Base-by-base conservation (phyloP, 2,797 vertebrate species). In the Artibeus lituratus region DNA sequence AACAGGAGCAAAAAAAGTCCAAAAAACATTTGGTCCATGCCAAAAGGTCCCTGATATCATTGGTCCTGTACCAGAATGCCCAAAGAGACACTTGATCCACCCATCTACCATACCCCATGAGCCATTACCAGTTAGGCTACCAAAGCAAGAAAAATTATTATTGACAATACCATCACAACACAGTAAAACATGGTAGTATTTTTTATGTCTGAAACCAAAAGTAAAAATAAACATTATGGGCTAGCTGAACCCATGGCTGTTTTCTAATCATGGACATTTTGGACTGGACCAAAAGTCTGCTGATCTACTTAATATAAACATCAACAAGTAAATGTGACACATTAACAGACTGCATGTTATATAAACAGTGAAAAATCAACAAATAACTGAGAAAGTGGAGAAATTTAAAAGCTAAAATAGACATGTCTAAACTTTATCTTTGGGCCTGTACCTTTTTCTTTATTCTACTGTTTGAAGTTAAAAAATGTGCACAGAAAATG, bases 321-420 rank as follows among this genome's bases (percentile, higher is more conserved):
- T 44, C 32, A 92, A 76, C 29, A 92, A 76, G 32, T 55, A 88
- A 86, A 22, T 86, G n/a, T 53, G 51, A 74, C 14, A 86, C 59
- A 87, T 62, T 76, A n/a, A 53, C 57, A 87, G 44, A 35, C 1
- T 10, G 2, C 18, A 53, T 22, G 32, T 62, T 74, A 78, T 53
- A 42, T 26, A 93, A 84, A 78, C 6, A 88, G 35, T 82, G 18
- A 24, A 57, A 73, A n/a, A 86, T 49, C 12, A 77, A 83, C n/a
- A 73, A 65, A 57, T 67, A 78, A 78, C 22, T 84, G 35, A 92
- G 32, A 85, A 83, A 74, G 16, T 39, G 22, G 26, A 80, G 57
- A 81, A 16, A 55, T 93, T 94, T 91, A 82, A 92, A 85, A 78
- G 76, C 42, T 82, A 88, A 80, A 76, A 69, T 85, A 85, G 26